A percentile compares a stretch with the other conserved stretches of the same genome.
These are phyloP conservation scores for Tineola bisselliella DNA, from an alignment of 2,888 invertebrate genomes.

Conservation along the genomic window DNA sequence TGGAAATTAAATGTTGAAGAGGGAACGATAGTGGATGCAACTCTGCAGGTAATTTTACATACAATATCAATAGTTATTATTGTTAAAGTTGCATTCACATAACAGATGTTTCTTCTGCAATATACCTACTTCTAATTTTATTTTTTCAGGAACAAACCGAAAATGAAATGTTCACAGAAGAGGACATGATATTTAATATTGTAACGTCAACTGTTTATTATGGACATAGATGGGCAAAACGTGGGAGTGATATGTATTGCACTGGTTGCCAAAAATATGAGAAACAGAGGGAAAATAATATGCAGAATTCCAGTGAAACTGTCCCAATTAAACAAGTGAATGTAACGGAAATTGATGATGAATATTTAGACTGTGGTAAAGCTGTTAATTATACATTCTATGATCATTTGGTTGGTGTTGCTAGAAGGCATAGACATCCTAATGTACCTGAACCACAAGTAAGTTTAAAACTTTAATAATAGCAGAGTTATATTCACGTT, in stretches of 20 bases:
- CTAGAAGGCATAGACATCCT: slow-evolving; percentile 83
- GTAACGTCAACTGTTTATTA: slow-evolving; percentile 77
- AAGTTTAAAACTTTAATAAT: slow-evolving; percentile 16
- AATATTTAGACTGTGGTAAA: slow-evolving; percentile 83
- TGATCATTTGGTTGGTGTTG: slow-evolving; percentile 86
- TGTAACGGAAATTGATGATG: slow-evolving; percentile 50
- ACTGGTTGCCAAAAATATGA: slow-evolving; percentile 69
- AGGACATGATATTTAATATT: slow-evolving; percentile 79
- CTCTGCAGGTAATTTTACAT: slow-evolving; percentile 49
- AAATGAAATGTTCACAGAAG: slow-evolving; percentile 55
- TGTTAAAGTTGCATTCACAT: background rate
- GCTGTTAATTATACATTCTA: slow-evolving; percentile 89
- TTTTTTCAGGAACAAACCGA: slow-evolving; percentile 49
- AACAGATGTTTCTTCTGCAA: background rate
- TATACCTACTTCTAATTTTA: background rate
- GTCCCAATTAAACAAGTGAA: background rate
- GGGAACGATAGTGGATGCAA: slow-evolving; percentile 77
- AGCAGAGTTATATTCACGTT: too few species aligned
- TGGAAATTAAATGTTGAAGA: slow-evolving; percentile 84
- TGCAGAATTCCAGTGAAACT: slow-evolving; percentile 10
- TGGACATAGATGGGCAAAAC: slow-evolving; percentile 74
- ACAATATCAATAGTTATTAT: too few species aligned
- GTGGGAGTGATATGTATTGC: slow-evolving; percentile 72
- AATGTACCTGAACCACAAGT: slow-evolving; percentile 85
- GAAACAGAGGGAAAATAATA: slow-evolving; percentile 23